Percentiles rank a stretch among this genome's conserved stretches.
Evolutionary conservation across 2,888 invertebrate species (phyloP).

Genomic region (Scaptomyza parva): DNA sequence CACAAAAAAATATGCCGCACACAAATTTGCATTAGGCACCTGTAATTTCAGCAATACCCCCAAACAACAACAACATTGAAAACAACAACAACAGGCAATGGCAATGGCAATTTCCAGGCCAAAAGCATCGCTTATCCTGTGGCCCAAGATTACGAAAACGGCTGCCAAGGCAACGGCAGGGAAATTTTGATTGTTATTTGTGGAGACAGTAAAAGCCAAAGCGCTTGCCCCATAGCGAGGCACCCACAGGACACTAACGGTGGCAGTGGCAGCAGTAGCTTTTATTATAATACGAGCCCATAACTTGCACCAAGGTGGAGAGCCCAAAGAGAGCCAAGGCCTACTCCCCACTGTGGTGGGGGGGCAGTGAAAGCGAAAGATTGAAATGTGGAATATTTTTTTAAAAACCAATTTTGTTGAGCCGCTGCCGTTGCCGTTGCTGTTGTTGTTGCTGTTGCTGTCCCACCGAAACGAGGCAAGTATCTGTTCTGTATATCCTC

Average conservation of each 20-base stretch:
- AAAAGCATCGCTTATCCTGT: constrained; percentile 65
- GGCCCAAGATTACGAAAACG: constrained; percentile 50
- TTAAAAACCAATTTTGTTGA: constrained; percentile 82
- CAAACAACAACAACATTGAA: constrained; percentile 21
- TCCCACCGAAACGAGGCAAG: constrained; percentile 35
- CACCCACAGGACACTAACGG: constrained; percentile 30
- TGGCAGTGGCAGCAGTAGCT: constrained; percentile 47
- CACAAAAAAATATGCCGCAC: constrained; percentile 74
- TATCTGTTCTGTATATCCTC: constrained; percentile 12
- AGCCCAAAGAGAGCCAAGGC: constrained; percentile 12
- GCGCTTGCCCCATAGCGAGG: constrained; percentile 44
- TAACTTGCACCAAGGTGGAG: constrained; percentile 67
- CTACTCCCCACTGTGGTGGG: constrained; percentile 1
- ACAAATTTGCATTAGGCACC: constrained; percentile 80
- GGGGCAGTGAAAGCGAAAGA: constrained; percentile 56
- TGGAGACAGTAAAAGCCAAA: constrained; percentile 76
- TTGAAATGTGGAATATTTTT: constrained; percentile 81
- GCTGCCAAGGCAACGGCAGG: constrained; percentile 59
- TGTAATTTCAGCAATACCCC: constrained; percentile 64
- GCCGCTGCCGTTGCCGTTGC: constrained; percentile 38
- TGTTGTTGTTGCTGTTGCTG: constrained; percentile 52
- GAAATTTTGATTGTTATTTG: constrained; percentile 78
- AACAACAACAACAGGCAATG: constrained; percentile 19
- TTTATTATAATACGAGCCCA: constrained; percentile 69
- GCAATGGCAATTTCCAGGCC: constrained; percentile 60